Conservation (phyloP, 2,888 invertebrate genomes). For the Agonopterix alstromeriana region DNA sequence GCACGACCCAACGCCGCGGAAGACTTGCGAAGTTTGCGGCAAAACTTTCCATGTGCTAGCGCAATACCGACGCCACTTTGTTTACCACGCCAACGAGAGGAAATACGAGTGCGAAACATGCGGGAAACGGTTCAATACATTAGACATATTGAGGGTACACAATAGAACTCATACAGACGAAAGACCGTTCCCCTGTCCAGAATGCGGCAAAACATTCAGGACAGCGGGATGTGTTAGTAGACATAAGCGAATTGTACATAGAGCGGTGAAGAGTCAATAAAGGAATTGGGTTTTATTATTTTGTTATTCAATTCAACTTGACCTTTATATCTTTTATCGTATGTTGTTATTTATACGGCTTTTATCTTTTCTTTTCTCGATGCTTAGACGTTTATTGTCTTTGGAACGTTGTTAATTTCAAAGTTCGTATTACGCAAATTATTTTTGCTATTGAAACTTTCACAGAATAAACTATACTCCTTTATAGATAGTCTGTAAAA, state of each 20-base stretch:
- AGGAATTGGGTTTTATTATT: conserved; percentile 32
- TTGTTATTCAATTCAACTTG: conserved; percentile 13
- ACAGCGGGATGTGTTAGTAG: conserved; percentile 68
- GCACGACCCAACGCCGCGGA: conserved; percentile 63
- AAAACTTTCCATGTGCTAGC: conserved; percentile 70
- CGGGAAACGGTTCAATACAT: conserved; percentile 71
- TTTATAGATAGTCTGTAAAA: too few relatives aligned
- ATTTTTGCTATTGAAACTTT: too few relatives aligned
- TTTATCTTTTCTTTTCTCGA: not conserved
- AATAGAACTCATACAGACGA: conserved; percentile 67
- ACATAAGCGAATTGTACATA: conserved; percentile 64
- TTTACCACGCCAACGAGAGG: conserved; percentile 72
- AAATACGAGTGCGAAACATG: conserved; percentile 70
- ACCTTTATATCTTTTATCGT: conserved; percentile 6
- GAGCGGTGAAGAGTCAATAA: conserved; percentile 23
- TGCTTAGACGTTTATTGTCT: conserved; percentile 1
- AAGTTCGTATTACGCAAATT: too few relatives aligned
- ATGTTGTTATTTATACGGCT: conserved; percentile 1
- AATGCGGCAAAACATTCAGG: conserved; percentile 67
- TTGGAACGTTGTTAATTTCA: too few relatives aligned
- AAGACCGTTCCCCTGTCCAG: conserved; percentile 57
- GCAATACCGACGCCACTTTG: conserved; percentile 67
- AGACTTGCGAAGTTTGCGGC: conserved; percentile 72
- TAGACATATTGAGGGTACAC: conserved; percentile 69
- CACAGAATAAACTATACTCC: too few relatives aligned